A percentile compares a stretch with the other conserved stretches of the same genome.
These are phyloP conservation scores for Zoroaster sp. DNA, from an alignment of 53 echinoderm and acorn worm genomes.

Conservation along the genomic window DNA sequence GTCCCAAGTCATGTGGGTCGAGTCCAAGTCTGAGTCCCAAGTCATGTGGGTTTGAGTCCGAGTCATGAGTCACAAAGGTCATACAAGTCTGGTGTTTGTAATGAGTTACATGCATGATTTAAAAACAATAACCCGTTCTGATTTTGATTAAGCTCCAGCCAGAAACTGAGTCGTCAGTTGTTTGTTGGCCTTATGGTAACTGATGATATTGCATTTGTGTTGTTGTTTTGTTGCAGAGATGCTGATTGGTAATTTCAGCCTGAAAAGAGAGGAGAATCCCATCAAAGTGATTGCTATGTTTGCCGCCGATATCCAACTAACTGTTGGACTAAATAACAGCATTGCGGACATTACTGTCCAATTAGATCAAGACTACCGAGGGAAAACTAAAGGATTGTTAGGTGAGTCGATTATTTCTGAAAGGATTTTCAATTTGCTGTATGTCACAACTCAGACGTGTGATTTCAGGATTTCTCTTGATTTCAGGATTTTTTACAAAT, in stretches of 20 bases:
- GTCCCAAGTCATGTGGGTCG: too few relatives aligned
- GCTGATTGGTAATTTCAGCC: not conserved
- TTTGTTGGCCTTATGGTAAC: not conserved
- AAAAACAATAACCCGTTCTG: too few relatives aligned
- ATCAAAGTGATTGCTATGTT: not conserved
- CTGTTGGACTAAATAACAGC: not conserved
- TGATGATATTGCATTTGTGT: not conserved
- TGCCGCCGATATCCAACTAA: not conserved
- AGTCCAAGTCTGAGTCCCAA: too few relatives aligned
- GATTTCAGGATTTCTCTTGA: too few relatives aligned
- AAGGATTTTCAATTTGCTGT: too few relatives aligned
- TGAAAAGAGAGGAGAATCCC: not conserved
- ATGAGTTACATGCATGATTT: not conserved
- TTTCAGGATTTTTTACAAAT: too few relatives aligned
- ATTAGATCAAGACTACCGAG: not conserved
- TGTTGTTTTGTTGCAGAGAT: not conserved
- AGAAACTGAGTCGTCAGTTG: too few relatives aligned
- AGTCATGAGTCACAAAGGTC: not conserved
- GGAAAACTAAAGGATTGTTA: not conserved
- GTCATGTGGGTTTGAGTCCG: too few relatives aligned
- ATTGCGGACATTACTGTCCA: slow-evolving; percentile 10
- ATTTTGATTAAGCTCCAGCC: too few relatives aligned
- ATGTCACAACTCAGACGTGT: too few relatives aligned
- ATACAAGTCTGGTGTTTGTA: not conserved
- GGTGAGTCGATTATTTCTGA: too few relatives aligned